These are phyloP conservation scores for Merodon equestris DNA, from an alignment of 2,888 invertebrate genomes.

Conservation along the genomic window DNA sequence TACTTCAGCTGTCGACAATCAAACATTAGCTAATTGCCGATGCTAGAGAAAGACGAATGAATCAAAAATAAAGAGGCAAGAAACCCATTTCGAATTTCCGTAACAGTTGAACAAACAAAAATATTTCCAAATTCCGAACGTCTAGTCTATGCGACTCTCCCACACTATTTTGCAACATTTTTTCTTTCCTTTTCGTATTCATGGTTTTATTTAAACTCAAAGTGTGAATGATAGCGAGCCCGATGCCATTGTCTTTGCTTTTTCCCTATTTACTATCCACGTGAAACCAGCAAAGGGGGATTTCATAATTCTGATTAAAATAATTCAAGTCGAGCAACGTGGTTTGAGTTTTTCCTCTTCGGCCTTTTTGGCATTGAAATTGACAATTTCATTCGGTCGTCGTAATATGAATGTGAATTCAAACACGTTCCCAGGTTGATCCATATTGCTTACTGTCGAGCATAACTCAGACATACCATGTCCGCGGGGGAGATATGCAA, in stretches of 20 bases:
- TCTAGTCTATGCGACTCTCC: constrained; percentile 3
- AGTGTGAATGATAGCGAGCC: background rate
- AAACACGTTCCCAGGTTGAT: constrained; percentile 45
- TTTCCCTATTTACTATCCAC: constrained; percentile 14
- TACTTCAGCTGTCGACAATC: background rate
- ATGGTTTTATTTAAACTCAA: no score
- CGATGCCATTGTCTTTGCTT: constrained; percentile 3
- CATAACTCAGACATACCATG: background rate
- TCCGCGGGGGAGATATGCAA: constrained; percentile 9
- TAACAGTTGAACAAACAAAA: constrained; percentile 50
- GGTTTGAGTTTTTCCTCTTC: constrained; percentile 9
- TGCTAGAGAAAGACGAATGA: no score
- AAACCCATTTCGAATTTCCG: constrained; percentile 15
- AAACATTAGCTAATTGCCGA: background rate
- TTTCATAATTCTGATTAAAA: constrained; percentile 55
- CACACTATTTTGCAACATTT: constrained; percentile 21
- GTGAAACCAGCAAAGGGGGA: constrained; percentile 12
- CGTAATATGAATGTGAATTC: constrained; percentile 53
- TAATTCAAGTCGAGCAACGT: constrained; percentile 36
- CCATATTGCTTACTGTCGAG: constrained; percentile 45
- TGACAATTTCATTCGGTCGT: no score
- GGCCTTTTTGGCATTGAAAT: constrained; percentile 54
- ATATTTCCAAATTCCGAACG: constrained; percentile 48
- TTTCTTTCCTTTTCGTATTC: no score
- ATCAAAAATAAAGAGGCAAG: no score